These are phyloP conservation scores for Salarias fasciatus DNA, from an alignment of 2,797 vertebrate species.

Conservation along the genomic window DNA sequence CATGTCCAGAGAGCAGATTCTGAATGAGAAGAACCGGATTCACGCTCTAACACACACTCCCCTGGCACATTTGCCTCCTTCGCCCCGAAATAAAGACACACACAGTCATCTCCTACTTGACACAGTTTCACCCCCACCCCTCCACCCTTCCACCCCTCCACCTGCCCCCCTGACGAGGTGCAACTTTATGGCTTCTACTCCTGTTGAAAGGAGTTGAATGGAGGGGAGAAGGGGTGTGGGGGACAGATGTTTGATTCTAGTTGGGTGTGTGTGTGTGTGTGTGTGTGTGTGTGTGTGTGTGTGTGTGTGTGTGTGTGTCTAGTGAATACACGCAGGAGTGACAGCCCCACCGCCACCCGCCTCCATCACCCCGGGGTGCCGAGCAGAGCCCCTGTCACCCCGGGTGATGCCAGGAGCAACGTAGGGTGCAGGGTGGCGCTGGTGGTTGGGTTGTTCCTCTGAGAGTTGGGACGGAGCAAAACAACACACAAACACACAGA, in stretches of 20 bases:
- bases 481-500: slow-evolving; percentile 6
- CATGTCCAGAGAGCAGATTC: no score
- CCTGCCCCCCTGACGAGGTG: background rate
- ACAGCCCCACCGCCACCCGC: slow-evolving; percentile 8
- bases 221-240: slow-evolving; percentile 19
- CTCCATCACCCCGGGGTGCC: slow-evolving; percentile 56
- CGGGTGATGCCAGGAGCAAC: slow-evolving; percentile 74
- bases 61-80: no score
- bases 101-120: slow-evolving; percentile 6
- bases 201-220: slow-evolving; percentile 22
- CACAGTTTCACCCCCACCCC: slow-evolving; percentile 13
- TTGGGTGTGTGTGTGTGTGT: slow-evolving; percentile 23
- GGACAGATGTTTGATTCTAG: slow-evolving; percentile 50
- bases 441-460: no score
- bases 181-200: slow-evolving; percentile 12
- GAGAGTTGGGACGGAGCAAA: slow-evolving; percentile 57
- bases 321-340: slow-evolving; percentile 8
- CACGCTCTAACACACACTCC: no score
- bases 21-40: no score
- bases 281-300: slow-evolving; percentile 10
- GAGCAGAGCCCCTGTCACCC: slow-evolving; percentile 64
- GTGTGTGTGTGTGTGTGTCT: background rate
- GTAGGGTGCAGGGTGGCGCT: slow-evolving; percentile 14
- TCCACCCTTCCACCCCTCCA: slow-evolving; percentile 8
- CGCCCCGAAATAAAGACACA: no score